Conservation (phyloP, 2,888 invertebrate species). For the Nephrotoma guestfalica region DNA sequence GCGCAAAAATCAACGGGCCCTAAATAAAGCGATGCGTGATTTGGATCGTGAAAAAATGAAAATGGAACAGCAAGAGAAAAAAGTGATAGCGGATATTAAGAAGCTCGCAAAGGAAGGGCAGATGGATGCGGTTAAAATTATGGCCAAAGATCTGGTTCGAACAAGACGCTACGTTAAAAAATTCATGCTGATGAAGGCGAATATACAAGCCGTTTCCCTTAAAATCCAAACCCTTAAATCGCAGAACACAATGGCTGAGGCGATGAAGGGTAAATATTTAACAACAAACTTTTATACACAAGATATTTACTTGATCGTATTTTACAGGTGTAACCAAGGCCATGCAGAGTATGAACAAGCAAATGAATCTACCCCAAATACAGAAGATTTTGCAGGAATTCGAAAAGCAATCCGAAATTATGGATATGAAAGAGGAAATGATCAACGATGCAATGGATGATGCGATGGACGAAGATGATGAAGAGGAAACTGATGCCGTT, state of each 20-base stretch:
- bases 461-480: constrained; percentile 97
- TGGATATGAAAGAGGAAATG: constrained; percentile 99
- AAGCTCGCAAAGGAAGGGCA: constrained; percentile 98
- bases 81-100: constrained; percentile 94
- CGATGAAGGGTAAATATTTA: constrained; percentile 66
- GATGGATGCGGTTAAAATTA: constrained; percentile 99
- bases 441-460: constrained; percentile 99
- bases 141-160: constrained; percentile 97
- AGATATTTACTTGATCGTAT: background rate
- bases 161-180: constrained; percentile 93
- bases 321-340: constrained; percentile 74
- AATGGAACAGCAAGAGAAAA: constrained; percentile 99
- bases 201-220: constrained; percentile 93
- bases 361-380: constrained; percentile 95
- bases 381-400: constrained; percentile 95
- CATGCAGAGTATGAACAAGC: constrained; percentile 96
- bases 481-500: constrained; percentile 93
- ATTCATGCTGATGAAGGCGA: constrained; percentile 98
- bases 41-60: constrained; percentile 84
- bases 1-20: constrained; percentile 91
- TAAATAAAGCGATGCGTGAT: constrained; percentile 97
- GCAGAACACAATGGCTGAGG: constrained; percentile 98
- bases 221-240: constrained; percentile 97
- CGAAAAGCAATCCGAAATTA: constrained; percentile 98
- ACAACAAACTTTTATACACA: background rate